These are phyloP conservation scores for Tortricodes alternella DNA, from an alignment of 2,888 invertebrate genomes.

Conservation along the genomic window DNA sequence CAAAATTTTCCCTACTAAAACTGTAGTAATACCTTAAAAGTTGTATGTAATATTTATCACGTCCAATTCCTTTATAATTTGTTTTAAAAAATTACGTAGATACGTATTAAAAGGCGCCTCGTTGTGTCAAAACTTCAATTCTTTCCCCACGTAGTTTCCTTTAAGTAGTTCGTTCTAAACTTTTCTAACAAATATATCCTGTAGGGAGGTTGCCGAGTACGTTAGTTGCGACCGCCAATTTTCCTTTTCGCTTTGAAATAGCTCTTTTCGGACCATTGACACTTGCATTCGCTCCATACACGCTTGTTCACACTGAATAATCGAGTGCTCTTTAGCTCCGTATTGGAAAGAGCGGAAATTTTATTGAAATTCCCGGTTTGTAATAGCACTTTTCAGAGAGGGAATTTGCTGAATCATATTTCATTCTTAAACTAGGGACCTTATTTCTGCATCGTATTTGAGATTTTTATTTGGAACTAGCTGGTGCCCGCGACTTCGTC, in stretches of 20 bases:
- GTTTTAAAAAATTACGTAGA: constrained; percentile 32
- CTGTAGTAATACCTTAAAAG: neutral
- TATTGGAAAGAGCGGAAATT: constrained; percentile 41
- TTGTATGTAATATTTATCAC: neutral
- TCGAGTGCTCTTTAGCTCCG: constrained; percentile 51
- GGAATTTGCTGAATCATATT: constrained; percentile 17
- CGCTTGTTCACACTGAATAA: constrained; percentile 57
- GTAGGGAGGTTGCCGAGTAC: constrained; percentile 28
- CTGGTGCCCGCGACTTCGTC: too few relatives aligned
- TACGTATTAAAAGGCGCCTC: constrained; percentile 36
- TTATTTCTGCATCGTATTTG: neutral
- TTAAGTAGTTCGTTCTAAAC: constrained; percentile 41
- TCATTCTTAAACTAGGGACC: neutral
- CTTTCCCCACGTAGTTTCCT: constrained; percentile 43
- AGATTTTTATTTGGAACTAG: too few relatives aligned
- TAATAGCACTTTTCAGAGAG: constrained; percentile 23
- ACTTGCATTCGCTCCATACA: constrained; percentile 45
- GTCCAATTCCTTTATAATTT: constrained; percentile 8
- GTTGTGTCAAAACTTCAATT: constrained; percentile 38
- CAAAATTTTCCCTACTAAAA: too few relatives aligned
- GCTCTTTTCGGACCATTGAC: constrained; percentile 60
- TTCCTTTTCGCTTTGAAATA: constrained; percentile 57
- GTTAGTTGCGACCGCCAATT: constrained; percentile 49
- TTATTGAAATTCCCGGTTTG: constrained; percentile 39
- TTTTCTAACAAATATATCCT: constrained; percentile 34